Percentiles rank a stretch among this genome's conserved stretches.
phyloP scores from a whole-genome alignment of 2,113 vertebrate species.

The Thunnus thynnus region DNA sequence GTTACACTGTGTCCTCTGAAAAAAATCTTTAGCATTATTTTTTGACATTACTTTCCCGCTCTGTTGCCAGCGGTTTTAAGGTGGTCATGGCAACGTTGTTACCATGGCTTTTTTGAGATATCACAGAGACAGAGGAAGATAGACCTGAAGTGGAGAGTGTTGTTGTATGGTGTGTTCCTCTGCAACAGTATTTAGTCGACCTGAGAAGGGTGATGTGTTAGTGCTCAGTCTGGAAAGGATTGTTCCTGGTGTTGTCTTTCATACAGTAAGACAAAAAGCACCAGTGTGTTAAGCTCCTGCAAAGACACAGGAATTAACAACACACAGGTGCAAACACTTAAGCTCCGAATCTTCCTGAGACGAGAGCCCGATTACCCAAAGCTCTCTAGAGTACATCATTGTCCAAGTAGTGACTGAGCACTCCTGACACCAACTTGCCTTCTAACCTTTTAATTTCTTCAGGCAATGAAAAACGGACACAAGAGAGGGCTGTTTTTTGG shows the following conservation, averaged over 20 bases:
- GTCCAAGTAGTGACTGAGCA: background rate
- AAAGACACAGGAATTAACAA: conserved; percentile 35
- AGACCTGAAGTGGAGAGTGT: conserved; percentile 42
- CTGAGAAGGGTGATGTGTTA: conserved; percentile 10
- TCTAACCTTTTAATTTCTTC: conserved; percentile 18
- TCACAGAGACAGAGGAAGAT: conserved; percentile 34
- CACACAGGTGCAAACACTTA: conserved; percentile 16
- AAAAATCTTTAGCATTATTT: conserved; percentile 16
- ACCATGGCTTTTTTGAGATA: conserved; percentile 72
- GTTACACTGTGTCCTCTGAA: conserved; percentile 19
- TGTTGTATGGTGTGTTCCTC: conserved; percentile 12
- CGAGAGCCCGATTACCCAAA: conserved; percentile 8
- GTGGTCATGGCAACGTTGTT: conserved; percentile 80
- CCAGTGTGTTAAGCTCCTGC: conserved; percentile 13
- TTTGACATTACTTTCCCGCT: conserved; percentile 34
- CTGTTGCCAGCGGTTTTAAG: conserved; percentile 60
- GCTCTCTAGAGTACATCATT: conserved; percentile 20
- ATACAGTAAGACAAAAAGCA: conserved; percentile 15
- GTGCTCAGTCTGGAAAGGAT: conserved; percentile 18
- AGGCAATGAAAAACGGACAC: conserved; percentile 1
- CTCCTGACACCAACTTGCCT: conserved; percentile 9
- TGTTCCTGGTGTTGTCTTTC: conserved; percentile 10
- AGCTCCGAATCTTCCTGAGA: conserved; percentile 16
- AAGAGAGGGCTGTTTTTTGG: background rate
- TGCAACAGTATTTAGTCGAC: conserved; percentile 5